Percentiles rank a stretch among this genome's conserved stretches.
Evolutionary conservation across 1,140 invertebrate genomes (phyloP).

Genomic region (Maconellicoccus hirsutus): DNA sequence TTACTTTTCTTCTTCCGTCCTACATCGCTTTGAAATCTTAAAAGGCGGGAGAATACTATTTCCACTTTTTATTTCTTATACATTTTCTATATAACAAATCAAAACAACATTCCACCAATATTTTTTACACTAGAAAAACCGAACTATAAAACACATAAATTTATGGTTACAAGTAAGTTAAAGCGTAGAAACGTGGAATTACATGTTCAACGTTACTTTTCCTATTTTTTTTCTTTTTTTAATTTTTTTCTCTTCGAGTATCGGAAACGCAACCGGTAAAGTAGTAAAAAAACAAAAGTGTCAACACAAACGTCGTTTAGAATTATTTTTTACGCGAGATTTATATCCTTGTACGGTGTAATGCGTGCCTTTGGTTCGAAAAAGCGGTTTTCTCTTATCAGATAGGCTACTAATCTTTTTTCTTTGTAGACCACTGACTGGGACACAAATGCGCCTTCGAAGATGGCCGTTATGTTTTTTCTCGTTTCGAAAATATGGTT

Average conservation of each 20-base stretch:
- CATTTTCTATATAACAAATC: slow-evolving; percentile 16
- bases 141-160: slow-evolving; percentile 21
- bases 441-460: not conserved
- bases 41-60: too few species aligned
- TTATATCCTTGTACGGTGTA: slow-evolving; percentile 10
- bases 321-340: slow-evolving; percentile 16
- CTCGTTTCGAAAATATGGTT: not conserved
- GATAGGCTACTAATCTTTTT: slow-evolving; percentile 20
- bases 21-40: too few species aligned
- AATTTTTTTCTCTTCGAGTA: slow-evolving; percentile 13
- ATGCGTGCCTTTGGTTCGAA: slow-evolving; percentile 20
- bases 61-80: not conserved
- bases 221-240: not conserved
- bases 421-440: slow-evolving; percentile 18
- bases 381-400: slow-evolving; percentile 13
- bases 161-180: slow-evolving; percentile 21
- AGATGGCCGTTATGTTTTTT: slow-evolving; percentile 17
- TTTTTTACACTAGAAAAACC: slow-evolving; percentile 21
- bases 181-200: slow-evolving; percentile 15
- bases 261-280: slow-evolving; percentile 16
- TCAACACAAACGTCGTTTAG: slow-evolving; percentile 11
- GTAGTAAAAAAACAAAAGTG: slow-evolving; percentile 20
- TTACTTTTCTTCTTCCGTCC: too few species aligned
- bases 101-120: slow-evolving; percentile 15
- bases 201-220: slow-evolving; percentile 10